Base-by-base conservation (phyloP, 2,888 invertebrate genomes). In the Perithous albicinctus region DNA sequence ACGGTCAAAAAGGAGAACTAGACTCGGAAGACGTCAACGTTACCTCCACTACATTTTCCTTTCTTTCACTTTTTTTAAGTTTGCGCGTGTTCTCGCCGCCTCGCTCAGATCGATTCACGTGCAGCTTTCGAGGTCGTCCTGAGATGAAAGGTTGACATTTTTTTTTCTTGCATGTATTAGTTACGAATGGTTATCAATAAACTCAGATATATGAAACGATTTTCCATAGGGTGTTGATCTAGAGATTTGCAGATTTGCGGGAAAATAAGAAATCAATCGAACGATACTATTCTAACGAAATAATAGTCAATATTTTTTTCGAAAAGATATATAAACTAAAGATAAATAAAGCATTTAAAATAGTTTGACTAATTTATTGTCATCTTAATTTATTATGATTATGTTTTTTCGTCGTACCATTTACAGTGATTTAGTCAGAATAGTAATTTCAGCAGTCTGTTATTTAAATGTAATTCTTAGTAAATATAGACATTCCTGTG, bases 1-100 rank as follows among this genome's bases (percentile, higher is more conserved):
- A 64, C 46, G 32, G 15, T 15, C 26, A 26, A 15, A 43, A 64
- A 46, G 7, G 8, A 3, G 29, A 66, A 66, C 18, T 48, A 32
- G 15, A 18, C 51, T 18, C 29, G 18, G 46, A 48, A 66, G 46
- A 48, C 66, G 66, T 46, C 46, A 46, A 10, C 12, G 51, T 23
- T 26, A 48, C 29, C 29, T 29, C 18, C 46, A 48, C 46, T 46
- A 32, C 29, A 66, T 46, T 46, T 66, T n/a, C 46, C 43, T 48
- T 46, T 46, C 46, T 29, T 66, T 41, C 20, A 26, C 12, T 51
- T 51, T 66, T 66, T 66, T 20, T 46, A n/a, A 41, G 12, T 23
- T 18, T 29, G 5, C 23, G 23, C 51, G 23, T 23, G 51, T 66
- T 32, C 26, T 64, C 29, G n/a, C 43, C 64, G 61, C 29, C n/a